Base-by-base conservation (phyloP, 2,888 invertebrate species). In the Polymixis lichenea region DNA sequence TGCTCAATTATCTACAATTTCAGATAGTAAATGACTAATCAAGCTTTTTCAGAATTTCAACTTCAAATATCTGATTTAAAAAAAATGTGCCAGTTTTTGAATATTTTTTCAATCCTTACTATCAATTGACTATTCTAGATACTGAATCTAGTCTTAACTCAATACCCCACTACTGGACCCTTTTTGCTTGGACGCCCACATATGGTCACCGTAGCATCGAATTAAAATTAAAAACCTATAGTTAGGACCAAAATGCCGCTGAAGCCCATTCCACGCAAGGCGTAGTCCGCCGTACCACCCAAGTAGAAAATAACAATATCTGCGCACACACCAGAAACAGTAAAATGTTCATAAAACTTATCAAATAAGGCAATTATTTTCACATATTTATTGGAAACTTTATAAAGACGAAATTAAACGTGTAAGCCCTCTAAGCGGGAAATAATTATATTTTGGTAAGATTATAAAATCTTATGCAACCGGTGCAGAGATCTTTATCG, bases 381-480 rank as follows among this genome's bases (percentile, higher is more conserved):
- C 89, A 90, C 87, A 90, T 91, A 82, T 91, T 92, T 90, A 91
- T 91, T 88, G 83, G 77, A 71, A 74, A 70, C 83, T 78, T 86
- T 88, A 60, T 86, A 87, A 80, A 86, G 76, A 64, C 49, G 70
- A 78, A 88, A 88, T 89, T 81, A 83, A 87, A 85, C 60, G 60
- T 65, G 46, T 71, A 72, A 46, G 43, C 60, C 72, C 67, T 74
- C 77, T 84, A 80, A 86, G 85, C 86, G 83, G 82, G 86, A 88
- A 89, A 88, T 91, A 90, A 86, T 88, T 80, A 82, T 80, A 77
- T 81, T 86, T 87, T 64, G 61, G 62, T 49, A 51, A 86, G 83
- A 84, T 87, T 85, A 87, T 81, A 84, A 71, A 77, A 84, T 15
- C 64, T 85, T 87, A 84, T 67, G 83, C 72, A 87, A 87, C 83